Conservation (phyloP, 1,140 invertebrate genomes). For the Heliconius nattereri region DNA sequence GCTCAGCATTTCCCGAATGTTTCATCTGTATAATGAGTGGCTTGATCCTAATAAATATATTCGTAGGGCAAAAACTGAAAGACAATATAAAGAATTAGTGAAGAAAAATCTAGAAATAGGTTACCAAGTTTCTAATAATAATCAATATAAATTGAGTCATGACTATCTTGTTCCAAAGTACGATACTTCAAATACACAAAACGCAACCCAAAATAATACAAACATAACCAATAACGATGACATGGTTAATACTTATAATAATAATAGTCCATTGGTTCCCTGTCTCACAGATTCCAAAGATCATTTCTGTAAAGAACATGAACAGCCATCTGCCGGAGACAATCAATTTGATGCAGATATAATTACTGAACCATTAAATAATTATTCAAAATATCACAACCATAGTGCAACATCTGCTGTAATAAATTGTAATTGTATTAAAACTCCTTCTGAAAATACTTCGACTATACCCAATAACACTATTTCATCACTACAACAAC, state of each 20-base stretch:
- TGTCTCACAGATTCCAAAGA: slow-evolving; percentile 9
- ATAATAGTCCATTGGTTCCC: background rate
- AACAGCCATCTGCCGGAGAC: background rate
- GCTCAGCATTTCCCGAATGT: slow-evolving; percentile 23
- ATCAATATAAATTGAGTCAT: background rate
- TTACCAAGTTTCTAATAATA: background rate
- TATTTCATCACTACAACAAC: background rate
- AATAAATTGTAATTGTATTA: slow-evolving; percentile 9
- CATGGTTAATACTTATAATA: background rate
- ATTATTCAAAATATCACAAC: slow-evolving; percentile 1
- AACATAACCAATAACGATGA: background rate
- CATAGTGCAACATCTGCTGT: slow-evolving; percentile 6
- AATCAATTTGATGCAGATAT: background rate
- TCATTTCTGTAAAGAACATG: slow-evolving; percentile 11
- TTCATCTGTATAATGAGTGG: slow-evolving; percentile 13
- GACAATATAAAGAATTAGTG: slow-evolving; percentile 11
- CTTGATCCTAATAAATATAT: slow-evolving; percentile 14
- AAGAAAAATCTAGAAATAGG: slow-evolving; percentile 7
- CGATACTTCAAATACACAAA: background rate
- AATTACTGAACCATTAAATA: background rate
- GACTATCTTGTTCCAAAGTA: background rate
- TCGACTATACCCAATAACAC: background rate
- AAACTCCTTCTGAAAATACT: background rate
- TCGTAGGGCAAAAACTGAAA: background rate
- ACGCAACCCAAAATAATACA: background rate